Conservation (phyloP, 2,797 vertebrate species). For the Sebastes paucispinis region DNA sequence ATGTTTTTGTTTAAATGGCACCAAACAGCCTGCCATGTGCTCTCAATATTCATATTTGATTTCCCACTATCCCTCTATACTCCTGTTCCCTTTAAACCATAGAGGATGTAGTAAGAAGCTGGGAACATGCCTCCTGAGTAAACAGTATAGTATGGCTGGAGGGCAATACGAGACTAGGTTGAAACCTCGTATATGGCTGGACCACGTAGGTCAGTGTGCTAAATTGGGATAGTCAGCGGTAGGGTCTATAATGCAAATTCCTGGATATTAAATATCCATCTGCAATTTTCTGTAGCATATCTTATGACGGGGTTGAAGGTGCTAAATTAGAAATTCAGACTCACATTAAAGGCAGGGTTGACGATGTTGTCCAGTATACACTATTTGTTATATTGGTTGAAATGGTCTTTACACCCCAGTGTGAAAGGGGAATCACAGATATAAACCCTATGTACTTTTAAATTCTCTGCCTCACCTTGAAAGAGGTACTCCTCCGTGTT, state of each 20-base stretch:
- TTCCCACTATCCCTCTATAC: not conserved
- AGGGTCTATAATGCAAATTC: too few relatives aligned
- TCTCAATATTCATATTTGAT: conserved; percentile 12
- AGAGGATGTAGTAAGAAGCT: not conserved
- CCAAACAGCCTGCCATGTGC: conserved; percentile 1
- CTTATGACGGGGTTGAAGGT: too few relatives aligned
- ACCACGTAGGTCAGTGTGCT: not conserved
- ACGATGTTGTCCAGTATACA: too few relatives aligned
- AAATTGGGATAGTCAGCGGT: not conserved
- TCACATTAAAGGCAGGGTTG: too few relatives aligned
- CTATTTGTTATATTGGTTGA: too few relatives aligned
- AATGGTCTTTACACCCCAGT: too few relatives aligned
- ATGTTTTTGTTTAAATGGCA: conserved; percentile 30
- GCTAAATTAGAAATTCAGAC: too few relatives aligned
- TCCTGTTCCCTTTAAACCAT: not conserved
- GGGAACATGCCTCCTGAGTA: not conserved
- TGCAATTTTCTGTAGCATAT: too few relatives aligned
- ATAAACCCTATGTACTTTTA: not conserved
- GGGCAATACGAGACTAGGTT: not conserved
- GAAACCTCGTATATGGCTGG: not conserved
- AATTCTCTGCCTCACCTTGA: conserved; percentile 87
- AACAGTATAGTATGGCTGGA: not conserved
- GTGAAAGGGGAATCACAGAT: not conserved
- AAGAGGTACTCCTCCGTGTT: conserved; percentile 99
- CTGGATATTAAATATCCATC: too few relatives aligned